These are phyloP conservation scores for Halcyon leucocephala DNA, from an alignment of 2,797 vertebrate species.

Conservation along the genomic window DNA sequence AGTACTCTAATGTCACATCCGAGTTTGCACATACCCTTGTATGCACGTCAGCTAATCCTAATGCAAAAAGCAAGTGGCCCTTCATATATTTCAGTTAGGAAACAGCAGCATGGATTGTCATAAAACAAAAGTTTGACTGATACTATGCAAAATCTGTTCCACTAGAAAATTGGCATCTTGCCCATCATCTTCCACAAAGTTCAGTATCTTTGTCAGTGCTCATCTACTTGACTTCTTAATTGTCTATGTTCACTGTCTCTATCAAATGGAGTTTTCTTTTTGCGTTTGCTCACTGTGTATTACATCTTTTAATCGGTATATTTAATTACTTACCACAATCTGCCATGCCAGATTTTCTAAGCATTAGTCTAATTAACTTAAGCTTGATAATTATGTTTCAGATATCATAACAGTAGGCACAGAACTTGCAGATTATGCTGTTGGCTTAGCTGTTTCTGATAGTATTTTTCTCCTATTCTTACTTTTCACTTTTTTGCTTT, in stretches of 20 bases:
- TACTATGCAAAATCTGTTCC: background rate
- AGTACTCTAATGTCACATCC: slow-evolving; percentile 33
- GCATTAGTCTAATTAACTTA: slow-evolving; percentile 87
- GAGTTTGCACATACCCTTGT: background rate
- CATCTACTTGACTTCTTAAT: slow-evolving; percentile 67
- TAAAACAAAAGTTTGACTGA: slow-evolving; percentile 54
- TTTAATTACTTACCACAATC: slow-evolving; percentile 85
- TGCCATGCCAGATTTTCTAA: slow-evolving; percentile 84
- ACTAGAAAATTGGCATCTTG: background rate
- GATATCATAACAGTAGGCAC: slow-evolving; percentile 66
- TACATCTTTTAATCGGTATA: slow-evolving; percentile 82
- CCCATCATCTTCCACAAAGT: slow-evolving; percentile 28
- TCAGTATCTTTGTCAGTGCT: slow-evolving; percentile 32
- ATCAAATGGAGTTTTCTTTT: slow-evolving; percentile 67
- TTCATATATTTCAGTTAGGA: background rate
- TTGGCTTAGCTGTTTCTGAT: slow-evolving; percentile 65
- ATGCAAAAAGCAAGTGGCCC: background rate
- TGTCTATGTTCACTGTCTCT: slow-evolving; percentile 37
- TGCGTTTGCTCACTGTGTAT: slow-evolving; percentile 64
- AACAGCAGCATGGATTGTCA: slow-evolving; percentile 4
- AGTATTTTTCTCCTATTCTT: slow-evolving; percentile 54
- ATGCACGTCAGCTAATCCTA: slow-evolving; percentile 7
- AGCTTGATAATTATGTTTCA: slow-evolving; percentile 82
- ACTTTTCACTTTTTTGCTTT: slow-evolving; percentile 17
- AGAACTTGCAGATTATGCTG: slow-evolving; percentile 66